Evolutionary conservation across 1,140 invertebrate genomes (phyloP).

Genomic region (Phortica variegata): DNA sequence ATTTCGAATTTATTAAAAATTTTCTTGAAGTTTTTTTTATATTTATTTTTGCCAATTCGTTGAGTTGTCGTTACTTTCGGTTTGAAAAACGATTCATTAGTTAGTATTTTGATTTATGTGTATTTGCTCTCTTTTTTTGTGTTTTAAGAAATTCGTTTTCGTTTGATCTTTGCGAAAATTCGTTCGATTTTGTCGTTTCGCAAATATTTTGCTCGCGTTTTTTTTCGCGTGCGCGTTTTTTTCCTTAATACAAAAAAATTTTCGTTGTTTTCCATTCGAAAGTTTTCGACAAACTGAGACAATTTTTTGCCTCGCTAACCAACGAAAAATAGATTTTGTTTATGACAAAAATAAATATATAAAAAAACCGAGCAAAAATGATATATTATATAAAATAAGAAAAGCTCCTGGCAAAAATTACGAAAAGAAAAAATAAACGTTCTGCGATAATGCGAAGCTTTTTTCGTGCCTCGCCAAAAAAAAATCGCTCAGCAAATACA

Average conservation of each 20-base stretch:
- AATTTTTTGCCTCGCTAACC: conserved; percentile 27
- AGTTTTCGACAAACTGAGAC: conserved; percentile 50
- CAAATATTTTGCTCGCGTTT: neutral
- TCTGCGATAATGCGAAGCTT: no score
- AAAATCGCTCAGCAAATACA: conserved; percentile 38
- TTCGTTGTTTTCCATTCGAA: conserved; percentile 46
- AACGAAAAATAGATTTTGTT: conserved; percentile 6
- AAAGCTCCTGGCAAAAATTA: conserved; percentile 29
- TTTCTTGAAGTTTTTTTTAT: conserved; percentile 6
- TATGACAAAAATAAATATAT: conserved; percentile 25
- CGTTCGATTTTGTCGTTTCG: no score
- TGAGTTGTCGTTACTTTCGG: conserved; percentile 17
- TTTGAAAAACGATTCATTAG: conserved; percentile 6
- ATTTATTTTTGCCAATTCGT: conserved; percentile 10
- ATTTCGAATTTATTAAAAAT: neutral
- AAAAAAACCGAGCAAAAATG: conserved; percentile 19
- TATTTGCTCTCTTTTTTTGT: no score
- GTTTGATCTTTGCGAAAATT: neutral
- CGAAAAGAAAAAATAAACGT: conserved; percentile 15
- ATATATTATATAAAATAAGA: conserved; percentile 36
- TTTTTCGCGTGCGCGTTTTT: no score
- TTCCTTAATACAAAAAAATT: no score
- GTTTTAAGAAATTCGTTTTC: neutral
- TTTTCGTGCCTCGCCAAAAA: conserved; percentile 33
- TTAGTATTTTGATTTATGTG: conserved; percentile 7